Base-by-base conservation (phyloP, 2,797 vertebrate species). In the Numenius phaeopus region DNA sequence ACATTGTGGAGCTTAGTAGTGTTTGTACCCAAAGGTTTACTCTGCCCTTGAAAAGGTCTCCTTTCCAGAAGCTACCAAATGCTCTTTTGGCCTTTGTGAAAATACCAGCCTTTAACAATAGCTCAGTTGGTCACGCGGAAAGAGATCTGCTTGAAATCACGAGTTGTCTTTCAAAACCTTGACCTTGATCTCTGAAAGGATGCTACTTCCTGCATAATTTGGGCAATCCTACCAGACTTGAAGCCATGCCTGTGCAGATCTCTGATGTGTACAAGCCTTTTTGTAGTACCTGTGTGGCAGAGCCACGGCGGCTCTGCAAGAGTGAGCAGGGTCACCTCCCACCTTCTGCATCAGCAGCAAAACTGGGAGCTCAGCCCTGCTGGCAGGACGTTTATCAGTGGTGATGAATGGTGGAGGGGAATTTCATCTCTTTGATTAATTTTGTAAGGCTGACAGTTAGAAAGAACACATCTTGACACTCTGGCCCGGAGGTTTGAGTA, bases 381-480 rank as follows among this genome's bases (percentile, higher is more conserved):
- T 80, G 84, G 52, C 71, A 94, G 91, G 78, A 83, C 52, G 58
- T 94, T 96, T 96, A 87, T 85, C 79, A 76, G 59, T 0, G 0
- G 47, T 91, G 87, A 94, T 90, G 72, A 89, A 94, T 89, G 89
- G 65, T 65, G 82, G 78, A 42, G 30, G 71, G 78, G 46, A 69
- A 93, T 96, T 97, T 96, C 55, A 90, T 91, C 59, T 72, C 82
- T 89, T 57, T 78, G 78, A 88, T 96, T 96, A 95, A 92, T 94
- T 94, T 80, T 89, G 22, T 32, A 32, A 66, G 59, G 20, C 59
- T 89, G 91, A 87, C 79, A 83, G 67, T 78, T 67, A 61, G 62
- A 84, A 90, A 91, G 80, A 89, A 61, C 90, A 57, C n/a, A 37
- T 85, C 80, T 77, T 40, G 50, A 39, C 65, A 94, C 23, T 20